phyloP scores from a whole-genome alignment of 2,888 invertebrate species.

The Chymomyza amoena region DNA sequence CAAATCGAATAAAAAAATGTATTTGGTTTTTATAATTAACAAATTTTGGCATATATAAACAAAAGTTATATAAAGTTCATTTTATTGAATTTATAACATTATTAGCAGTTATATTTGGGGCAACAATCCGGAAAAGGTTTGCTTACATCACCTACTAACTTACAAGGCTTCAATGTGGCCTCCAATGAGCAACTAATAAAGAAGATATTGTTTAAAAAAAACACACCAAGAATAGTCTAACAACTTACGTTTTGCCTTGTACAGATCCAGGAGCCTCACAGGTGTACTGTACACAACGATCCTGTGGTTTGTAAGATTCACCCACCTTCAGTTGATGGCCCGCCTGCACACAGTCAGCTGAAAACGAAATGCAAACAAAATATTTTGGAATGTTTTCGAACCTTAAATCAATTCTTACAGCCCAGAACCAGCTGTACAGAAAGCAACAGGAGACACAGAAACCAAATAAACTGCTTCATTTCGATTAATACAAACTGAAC shows the following conservation, averaged over 20 bases:
- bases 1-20: slow-evolving; percentile 37
- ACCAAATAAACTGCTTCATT: slow-evolving; percentile 46
- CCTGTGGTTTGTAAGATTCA: slow-evolving; percentile 44
- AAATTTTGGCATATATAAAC: no score
- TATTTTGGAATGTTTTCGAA: no score
- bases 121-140: slow-evolving; percentile 66
- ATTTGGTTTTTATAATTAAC: slow-evolving; percentile 33
- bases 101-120: slow-evolving; percentile 29
- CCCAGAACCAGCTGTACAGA: slow-evolving; percentile 33
- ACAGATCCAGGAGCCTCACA: slow-evolving; percentile 33
- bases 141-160: slow-evolving; percentile 36
- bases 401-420: slow-evolving; percentile 23
- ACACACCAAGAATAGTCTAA: background rate
- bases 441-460: slow-evolving; percentile 46
- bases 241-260: slow-evolving; percentile 40
- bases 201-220: background rate
- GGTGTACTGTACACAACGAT: slow-evolving; percentile 39
- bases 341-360: slow-evolving; percentile 28
- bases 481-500: background rate
- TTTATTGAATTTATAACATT: background rate
- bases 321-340: slow-evolving; percentile 33
- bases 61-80: no score
- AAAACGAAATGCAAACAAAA: no score
- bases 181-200: slow-evolving; percentile 44
- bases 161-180: slow-evolving; percentile 41